phyloP scores from a whole-genome alignment of 2,888 invertebrate genomes.

The Drosophila meridiana region DNA sequence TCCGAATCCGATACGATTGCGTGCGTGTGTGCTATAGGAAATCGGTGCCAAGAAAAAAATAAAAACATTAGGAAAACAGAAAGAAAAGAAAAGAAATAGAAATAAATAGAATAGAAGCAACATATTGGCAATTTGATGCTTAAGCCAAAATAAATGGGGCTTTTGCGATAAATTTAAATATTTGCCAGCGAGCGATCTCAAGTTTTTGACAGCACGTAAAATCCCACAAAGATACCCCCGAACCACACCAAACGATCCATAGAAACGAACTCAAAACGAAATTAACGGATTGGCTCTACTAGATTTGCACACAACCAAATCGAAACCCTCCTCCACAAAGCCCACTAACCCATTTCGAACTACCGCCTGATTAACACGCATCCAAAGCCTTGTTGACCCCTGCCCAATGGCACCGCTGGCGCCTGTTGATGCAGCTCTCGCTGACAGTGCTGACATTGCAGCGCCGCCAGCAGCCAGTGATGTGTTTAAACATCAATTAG shows the following conservation, averaged over 20 bases:
- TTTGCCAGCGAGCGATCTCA: slow-evolving; percentile 60
- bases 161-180: slow-evolving; percentile 53
- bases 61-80: slow-evolving; percentile 1
- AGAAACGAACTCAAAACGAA: slow-evolving; percentile 43
- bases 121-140: slow-evolving; percentile 70
- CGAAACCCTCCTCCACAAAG: slow-evolving; percentile 3
- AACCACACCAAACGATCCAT: slow-evolving; percentile 26
- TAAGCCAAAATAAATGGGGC: slow-evolving; percentile 64
- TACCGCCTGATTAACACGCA: slow-evolving; percentile 37
- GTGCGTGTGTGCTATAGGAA: slow-evolving; percentile 55
- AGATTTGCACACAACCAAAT: slow-evolving; percentile 47
- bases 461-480: slow-evolving; percentile 32
- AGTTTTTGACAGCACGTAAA: slow-evolving; percentile 66
- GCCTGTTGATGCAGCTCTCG: slow-evolving; percentile 55
- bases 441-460: slow-evolving; percentile 56
- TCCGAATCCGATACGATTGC: slow-evolving; percentile 59
- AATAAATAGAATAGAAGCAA: slow-evolving; percentile 25
- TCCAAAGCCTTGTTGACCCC: slow-evolving; percentile 3
- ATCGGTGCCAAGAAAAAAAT: slow-evolving; percentile 58
- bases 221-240: slow-evolving; percentile 25
- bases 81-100: slow-evolving; percentile 22
- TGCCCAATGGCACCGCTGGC: slow-evolving; percentile 66
- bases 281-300: slow-evolving; percentile 30
- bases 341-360: slow-evolving; percentile 31
- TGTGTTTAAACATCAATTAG: slow-evolving; percentile 36